Evolutionary conservation across 2,113 vertebrate genomes (phyloP), one percentile per base, ranked within the genome.

Genomic region (Phalacrocorax brasilianus): DNA sequence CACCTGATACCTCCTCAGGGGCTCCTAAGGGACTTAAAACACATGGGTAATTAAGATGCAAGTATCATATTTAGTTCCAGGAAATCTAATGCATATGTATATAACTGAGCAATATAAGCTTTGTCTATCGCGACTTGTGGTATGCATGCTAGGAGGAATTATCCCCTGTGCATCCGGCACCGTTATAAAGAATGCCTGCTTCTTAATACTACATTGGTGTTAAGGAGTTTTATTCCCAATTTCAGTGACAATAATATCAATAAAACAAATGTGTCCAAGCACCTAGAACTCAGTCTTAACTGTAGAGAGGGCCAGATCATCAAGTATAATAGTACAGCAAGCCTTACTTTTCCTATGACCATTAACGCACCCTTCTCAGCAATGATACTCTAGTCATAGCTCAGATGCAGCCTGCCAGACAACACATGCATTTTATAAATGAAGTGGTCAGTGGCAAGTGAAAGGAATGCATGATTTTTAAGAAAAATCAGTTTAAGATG

Each of bases 241-340:
- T 38, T 38, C 38, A 38, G 38, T 38, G 38, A 38, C 10, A 38
- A 38, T 38, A 40, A 63, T 71, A 85, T 26, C 14, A 53, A 49
- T 66, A 71, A 71, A 45, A 8, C 3, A 3, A 72, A 73, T 0
- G 0, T 59, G n/a, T n/a, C 62, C 56, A 23, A 75, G 50, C 8
- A 82, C 24, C 67, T 73, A 56, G 49, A 78, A 82, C 32, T 30
- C 70, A 28, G 52, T 61, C 28, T 72, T 42, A 68, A 78, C 7
- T 11, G 44, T 30, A 72, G 18, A 72, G 33, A 65, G 23, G 22
- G 14, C 21, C n/a, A 72, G 44, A 86, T 77, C 32, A 55, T 76
- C 32, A 42, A 42, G n/a, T 17, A 66, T 47, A 90, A 56, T 24
- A 53, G 9, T n/a, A 55, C 28, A 81, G 22, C 7, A 91, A 75